Conservation (phyloP, 2,888 invertebrate genomes). For the Gandaritis pyraliata region DNA sequence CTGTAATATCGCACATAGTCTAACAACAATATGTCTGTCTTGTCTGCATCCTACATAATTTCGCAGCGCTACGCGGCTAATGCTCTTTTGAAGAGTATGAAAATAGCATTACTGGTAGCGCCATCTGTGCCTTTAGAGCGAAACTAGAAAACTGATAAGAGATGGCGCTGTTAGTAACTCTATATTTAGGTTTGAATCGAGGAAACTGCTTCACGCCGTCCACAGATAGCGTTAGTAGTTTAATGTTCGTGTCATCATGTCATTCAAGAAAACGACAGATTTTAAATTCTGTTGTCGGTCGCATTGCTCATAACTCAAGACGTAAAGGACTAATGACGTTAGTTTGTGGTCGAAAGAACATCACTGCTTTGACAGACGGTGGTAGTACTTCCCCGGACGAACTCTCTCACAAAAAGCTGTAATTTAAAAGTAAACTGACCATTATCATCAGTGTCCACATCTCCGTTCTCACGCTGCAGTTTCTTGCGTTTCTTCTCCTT, state of each 20-base stretch:
- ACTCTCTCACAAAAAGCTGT: too few species aligned
- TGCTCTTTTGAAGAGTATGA: not conserved
- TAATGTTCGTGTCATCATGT: too few species aligned
- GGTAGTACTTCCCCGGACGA: too few species aligned
- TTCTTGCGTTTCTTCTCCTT: constrained; percentile 89
- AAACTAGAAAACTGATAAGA: not conserved
- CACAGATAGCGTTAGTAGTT: constrained; percentile 15
- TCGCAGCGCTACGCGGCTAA: constrained; percentile 12
- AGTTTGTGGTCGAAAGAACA: too few species aligned
- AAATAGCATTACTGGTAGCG: constrained; percentile 20
- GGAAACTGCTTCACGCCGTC: not conserved
- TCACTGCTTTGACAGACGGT: too few species aligned
- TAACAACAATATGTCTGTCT: constrained; percentile 2
- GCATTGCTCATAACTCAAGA: too few species aligned
- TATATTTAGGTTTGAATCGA: constrained; percentile 1
- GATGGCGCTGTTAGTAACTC: constrained; percentile 22
- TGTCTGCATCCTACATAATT: constrained; percentile 1
- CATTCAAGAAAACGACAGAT: too few species aligned
- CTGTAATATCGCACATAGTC: constrained; percentile 6
- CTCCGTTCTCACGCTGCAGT: constrained; percentile 72
- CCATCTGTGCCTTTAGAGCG: constrained; percentile 26
- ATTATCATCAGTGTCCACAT: constrained; percentile 41
- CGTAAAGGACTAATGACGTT: too few species aligned
- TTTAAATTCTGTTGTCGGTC: too few species aligned
- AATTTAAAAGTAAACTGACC: constrained; percentile 32